Conservation (phyloP, 2,888 invertebrate genomes). For the Mantis religiosa region DNA sequence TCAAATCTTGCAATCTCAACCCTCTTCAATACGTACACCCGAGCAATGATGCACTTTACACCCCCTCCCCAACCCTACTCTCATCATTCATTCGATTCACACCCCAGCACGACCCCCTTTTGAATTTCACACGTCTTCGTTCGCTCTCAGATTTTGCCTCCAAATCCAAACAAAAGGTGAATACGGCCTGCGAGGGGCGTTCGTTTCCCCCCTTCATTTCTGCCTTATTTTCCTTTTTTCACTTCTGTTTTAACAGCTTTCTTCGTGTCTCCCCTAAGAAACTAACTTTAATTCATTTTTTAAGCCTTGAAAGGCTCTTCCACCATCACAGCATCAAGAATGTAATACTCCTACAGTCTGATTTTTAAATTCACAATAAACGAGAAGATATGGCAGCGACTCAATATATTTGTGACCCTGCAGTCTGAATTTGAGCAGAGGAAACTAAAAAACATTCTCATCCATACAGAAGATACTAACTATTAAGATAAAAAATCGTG, state of each 20-base stretch:
- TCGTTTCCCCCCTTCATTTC: background rate
- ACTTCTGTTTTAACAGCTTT: background rate
- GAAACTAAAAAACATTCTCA: too few relatives aligned
- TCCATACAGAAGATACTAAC: too few relatives aligned
- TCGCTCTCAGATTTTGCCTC: background rate
- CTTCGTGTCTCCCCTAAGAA: background rate
- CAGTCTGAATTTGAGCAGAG: too few relatives aligned
- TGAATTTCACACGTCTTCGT: slow-evolving; percentile 13
- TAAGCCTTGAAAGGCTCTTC: background rate
- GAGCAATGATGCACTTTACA: background rate
- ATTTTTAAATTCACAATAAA: too few relatives aligned
- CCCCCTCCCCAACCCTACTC: background rate
- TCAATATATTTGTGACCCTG: too few relatives aligned
- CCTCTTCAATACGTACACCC: background rate
- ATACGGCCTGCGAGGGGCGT: background rate
- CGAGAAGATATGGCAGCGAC: too few relatives aligned
- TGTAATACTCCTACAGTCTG: too few relatives aligned
- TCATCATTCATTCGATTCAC: background rate
- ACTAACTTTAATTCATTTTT: background rate
- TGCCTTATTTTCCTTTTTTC: background rate
- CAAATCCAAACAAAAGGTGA: slow-evolving; percentile 6
- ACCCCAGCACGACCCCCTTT: background rate
- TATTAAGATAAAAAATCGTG: too few relatives aligned
- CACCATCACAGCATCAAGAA: background rate
- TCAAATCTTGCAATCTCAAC: background rate